Evolutionary conservation across 2,797 vertebrate genomes (phyloP).

Genomic region (Clarias laeviceps): DNA sequence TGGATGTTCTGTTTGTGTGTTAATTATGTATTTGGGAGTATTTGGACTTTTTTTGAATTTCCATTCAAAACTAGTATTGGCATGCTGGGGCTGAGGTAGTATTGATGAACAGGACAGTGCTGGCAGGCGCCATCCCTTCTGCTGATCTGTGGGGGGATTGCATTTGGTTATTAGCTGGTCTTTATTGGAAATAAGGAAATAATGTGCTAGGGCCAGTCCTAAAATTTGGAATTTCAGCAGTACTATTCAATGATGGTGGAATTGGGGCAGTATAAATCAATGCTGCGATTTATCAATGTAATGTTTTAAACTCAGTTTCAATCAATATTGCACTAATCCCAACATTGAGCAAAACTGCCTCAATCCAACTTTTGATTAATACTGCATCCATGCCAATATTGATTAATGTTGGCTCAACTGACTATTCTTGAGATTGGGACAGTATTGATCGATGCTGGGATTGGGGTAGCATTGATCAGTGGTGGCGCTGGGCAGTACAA

Average conservation of each 20-base stretch:
- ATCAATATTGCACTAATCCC: no score
- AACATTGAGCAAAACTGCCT: no score
- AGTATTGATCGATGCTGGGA: neutral
- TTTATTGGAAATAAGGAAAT: neutral
- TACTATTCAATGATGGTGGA: neutral
- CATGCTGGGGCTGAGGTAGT: constrained; percentile 37
- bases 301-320: no score
- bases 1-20: neutral
- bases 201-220: no score
- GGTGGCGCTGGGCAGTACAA: neutral
- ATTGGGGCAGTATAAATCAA: neutral
- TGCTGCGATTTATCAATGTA: neutral
- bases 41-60: constrained; percentile 26
- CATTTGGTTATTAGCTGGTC: neutral
- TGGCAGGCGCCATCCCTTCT: constrained; percentile 59
- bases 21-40: neutral
- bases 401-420: neutral
- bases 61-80: neutral
- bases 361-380: no score
- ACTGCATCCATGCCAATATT: neutral
- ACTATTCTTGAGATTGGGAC: neutral
- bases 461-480: no score
- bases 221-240: no score
- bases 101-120: constrained; percentile 67
- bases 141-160: neutral